phyloP scores from a whole-genome alignment of 2,888 invertebrate species.

The Tuberolachnus salignus region DNA sequence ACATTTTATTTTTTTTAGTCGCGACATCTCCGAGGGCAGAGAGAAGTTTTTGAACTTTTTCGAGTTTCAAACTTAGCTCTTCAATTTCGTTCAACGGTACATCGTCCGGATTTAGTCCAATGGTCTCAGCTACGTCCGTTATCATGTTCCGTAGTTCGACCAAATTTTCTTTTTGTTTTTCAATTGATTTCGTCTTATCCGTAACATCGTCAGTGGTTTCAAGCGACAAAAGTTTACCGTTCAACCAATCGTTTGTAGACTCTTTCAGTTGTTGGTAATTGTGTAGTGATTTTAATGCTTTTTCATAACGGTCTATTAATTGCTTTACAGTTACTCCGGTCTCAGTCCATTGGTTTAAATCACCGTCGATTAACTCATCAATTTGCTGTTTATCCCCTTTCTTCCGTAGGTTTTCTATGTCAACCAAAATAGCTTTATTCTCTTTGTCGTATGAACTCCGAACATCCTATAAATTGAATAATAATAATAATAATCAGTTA shows the following conservation, averaged over 20 bases:
- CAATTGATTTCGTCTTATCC: constrained; percentile 38
- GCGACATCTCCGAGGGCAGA: constrained; percentile 73
- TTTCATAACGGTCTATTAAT: constrained; percentile 22
- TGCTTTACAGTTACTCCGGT: constrained; percentile 25
- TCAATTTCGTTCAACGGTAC: constrained; percentile 71
- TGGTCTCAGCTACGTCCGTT: constrained; percentile 78
- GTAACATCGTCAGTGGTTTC: constrained; percentile 46
- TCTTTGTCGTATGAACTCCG: constrained; percentile 46
- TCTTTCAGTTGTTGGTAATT: constrained; percentile 36
- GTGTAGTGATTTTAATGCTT: constrained; percentile 20
- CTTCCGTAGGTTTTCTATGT: constrained; percentile 21
- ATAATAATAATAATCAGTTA: background rate
- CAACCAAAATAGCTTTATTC: constrained; percentile 27
- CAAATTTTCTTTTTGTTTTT: constrained; percentile 69
- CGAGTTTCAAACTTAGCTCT: constrained; percentile 74
- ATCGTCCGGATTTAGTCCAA: constrained; percentile 69
- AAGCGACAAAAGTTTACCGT: constrained; percentile 6
- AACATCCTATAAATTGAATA: constrained; percentile 27
- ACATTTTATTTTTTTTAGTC: constrained; percentile 34
- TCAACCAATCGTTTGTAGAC: constrained; percentile 14
- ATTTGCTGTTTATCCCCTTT: constrained; percentile 36
- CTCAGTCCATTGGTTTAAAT: constrained; percentile 25
- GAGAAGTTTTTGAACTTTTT: constrained; percentile 77
- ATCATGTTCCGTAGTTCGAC: constrained; percentile 76
- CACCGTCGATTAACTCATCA: constrained; percentile 8